Conservation (phyloP, 2,888 invertebrate species). For the Brachyopa scutellaris region DNA sequence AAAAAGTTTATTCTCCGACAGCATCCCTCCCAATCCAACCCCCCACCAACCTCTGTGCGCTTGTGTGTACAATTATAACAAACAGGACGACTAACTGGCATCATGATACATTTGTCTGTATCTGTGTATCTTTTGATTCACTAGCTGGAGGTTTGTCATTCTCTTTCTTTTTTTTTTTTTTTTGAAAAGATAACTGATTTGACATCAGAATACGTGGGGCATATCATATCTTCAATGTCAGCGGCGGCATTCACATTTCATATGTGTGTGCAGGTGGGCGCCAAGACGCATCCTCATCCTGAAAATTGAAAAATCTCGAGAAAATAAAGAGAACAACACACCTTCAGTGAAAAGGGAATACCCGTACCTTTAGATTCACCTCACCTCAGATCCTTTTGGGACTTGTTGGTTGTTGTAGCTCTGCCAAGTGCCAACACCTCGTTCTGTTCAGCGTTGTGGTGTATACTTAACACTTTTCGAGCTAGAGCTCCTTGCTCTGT, state of each 20-base stretch:
- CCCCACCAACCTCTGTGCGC: no score
- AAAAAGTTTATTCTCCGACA: background rate
- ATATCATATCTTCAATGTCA: constrained; percentile 19
- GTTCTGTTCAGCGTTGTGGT: constrained; percentile 13
- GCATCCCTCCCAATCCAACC: background rate
- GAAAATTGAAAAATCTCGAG: background rate
- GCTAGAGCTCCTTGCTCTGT: constrained; percentile 23
- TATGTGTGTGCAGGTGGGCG: background rate
- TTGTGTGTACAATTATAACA: constrained; percentile 22
- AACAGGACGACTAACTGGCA: background rate
- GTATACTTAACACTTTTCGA: constrained; percentile 65
- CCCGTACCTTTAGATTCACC: background rate
- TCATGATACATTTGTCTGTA: background rate
- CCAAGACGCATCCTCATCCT: background rate
- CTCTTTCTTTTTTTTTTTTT: background rate
- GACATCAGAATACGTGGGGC: constrained; percentile 18
- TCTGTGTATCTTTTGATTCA: constrained; percentile 22
- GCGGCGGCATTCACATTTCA: constrained; percentile 4
- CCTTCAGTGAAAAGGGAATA: background rate
- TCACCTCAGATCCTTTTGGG: constrained; percentile 56
- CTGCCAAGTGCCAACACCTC: constrained; percentile 25
- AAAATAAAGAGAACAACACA: constrained; percentile 5
- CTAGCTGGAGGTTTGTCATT: background rate
- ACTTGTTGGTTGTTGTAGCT: constrained; percentile 19
- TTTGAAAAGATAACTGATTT: constrained; percentile 16